Conservation (phyloP, 2,113 vertebrate genomes). For the Festucalex cinctus region DNA sequence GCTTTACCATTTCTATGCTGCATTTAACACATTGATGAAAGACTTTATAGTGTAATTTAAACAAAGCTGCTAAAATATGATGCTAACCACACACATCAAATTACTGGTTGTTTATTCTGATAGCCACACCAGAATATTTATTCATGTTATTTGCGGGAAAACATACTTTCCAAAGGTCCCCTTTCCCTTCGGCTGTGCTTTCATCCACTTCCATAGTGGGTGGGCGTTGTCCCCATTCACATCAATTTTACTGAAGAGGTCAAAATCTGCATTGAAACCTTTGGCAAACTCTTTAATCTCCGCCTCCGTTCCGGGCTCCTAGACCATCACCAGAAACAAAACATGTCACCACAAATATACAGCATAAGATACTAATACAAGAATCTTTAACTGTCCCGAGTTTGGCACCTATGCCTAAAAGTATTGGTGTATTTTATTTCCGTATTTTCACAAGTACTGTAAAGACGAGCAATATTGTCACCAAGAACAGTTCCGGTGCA, state of each 20-base stretch:
- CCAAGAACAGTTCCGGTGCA: too few species aligned
- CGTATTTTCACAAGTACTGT: too few species aligned
- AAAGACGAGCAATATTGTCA: too few species aligned
- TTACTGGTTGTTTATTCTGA: background rate
- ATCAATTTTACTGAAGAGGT: conserved; percentile 90
- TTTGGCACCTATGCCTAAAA: too few species aligned
- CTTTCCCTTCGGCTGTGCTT: conserved; percentile 87
- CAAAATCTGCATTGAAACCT: conserved; percentile 84
- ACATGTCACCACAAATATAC: background rate
- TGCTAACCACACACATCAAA: too few species aligned
- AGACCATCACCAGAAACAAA: background rate
- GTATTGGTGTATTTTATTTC: too few species aligned
- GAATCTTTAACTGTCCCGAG: too few species aligned
- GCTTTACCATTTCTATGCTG: too few species aligned
- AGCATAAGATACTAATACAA: too few species aligned
- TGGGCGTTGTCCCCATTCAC: conserved; percentile 88
- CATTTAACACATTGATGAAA: too few species aligned
- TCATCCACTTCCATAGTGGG: conserved; percentile 97
- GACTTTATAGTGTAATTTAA: too few species aligned
- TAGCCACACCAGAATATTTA: background rate
- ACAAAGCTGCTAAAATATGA: too few species aligned
- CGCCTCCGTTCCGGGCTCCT: conserved; percentile 88
- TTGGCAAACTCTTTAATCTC: conserved; percentile 89
- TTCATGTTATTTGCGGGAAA: background rate
- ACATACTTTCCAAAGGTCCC: conserved; percentile 91